Percentiles rank a stretch among this genome's conserved stretches.
phyloP scores from a whole-genome alignment of 2,113 vertebrate genomes.

The Nesoenas mayeri region DNA sequence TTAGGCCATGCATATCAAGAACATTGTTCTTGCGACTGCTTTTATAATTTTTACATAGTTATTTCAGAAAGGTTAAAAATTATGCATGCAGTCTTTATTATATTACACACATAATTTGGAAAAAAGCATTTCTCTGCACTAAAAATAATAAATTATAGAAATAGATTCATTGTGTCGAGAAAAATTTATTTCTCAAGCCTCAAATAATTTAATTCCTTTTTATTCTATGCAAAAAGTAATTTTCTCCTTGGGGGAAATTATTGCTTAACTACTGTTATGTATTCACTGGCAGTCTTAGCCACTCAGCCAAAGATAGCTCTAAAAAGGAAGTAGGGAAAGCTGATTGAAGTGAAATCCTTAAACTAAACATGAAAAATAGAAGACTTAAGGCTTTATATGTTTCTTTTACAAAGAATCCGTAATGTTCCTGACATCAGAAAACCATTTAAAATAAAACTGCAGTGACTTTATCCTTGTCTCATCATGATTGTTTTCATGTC shows the following conservation, averaged over 20 bases:
- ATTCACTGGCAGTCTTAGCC: slow-evolving; percentile 37
- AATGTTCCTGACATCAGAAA: background rate
- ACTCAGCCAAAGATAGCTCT: slow-evolving; percentile 43
- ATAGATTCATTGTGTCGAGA: slow-evolving; percentile 61
- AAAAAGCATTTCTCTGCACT: slow-evolving; percentile 50
- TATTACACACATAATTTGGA: slow-evolving; percentile 49
- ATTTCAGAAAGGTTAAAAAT: slow-evolving; percentile 62
- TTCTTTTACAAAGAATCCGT: background rate
- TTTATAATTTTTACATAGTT: slow-evolving; percentile 62
- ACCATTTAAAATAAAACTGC: background rate
- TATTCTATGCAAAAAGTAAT: slow-evolving; percentile 62
- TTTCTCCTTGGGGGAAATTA: slow-evolving; percentile 54
- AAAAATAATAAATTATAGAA: slow-evolving; percentile 71
- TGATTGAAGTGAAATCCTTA: slow-evolving; percentile 48
- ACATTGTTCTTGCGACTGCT: slow-evolving; percentile 59
- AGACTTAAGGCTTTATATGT: background rate
- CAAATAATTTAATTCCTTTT: slow-evolving; percentile 69
- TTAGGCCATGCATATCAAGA: slow-evolving; percentile 49
- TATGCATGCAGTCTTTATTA: slow-evolving; percentile 63
- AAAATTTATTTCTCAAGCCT: slow-evolving; percentile 59
- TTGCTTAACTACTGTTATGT: slow-evolving; percentile 65
- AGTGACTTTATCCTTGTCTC: background rate
- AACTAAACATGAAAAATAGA: slow-evolving; percentile 26
- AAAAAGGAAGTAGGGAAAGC: slow-evolving; percentile 27
- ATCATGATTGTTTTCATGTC: background rate